Evolutionary conservation across 2,113 vertebrate genomes (phyloP), one percentile per base, ranked within the genome.

Genomic region (Abramis brama): DNA sequence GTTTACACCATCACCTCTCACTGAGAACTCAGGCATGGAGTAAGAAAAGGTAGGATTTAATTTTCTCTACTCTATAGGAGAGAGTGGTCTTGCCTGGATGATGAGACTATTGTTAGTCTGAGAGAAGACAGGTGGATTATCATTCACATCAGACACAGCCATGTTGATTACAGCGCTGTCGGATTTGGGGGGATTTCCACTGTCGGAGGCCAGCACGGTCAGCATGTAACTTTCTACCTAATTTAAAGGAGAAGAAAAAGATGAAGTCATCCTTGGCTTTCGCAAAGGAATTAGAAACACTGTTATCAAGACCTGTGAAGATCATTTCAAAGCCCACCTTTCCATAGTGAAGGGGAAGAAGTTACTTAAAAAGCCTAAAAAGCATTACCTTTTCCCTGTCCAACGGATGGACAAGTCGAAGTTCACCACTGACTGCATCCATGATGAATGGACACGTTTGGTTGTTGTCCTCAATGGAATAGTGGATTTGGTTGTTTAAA

Each of bases 81-180:
- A 78, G 59, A 19, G 50, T 43, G 43, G n/a, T 73, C 50, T 75
- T 88, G 97, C 96, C 95, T 97, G 96, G 85, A 97, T 93, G 83
- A 96, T 94, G 15, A 96, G 88, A 6, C 94, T 96, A 82, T 97
- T 95, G 88, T 96, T 96, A 43, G 86, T 94, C 86, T 92, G 92
- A 82, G 96, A 95, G 92, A 97, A 96, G 83, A 94, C 50, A 0
- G 96, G 96, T 7, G 96, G 91, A 23, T 97, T 97, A 91, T 97
- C 96, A 47, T 97, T 97, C 86, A 96, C 93, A 60, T 97, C 96
- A 27, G 96, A 96, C 86, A 97, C 95, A 59, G 96, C 95, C 8
- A 97, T 95, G 87, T 95, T 96, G 87, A 96, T 95, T 0, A 92
- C 93, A 10, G 95, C 94, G 0, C 92, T 96, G 89, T 92, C 95